These are phyloP conservation scores for Operophtera brumata DNA, from an alignment of 2,888 invertebrate species.

Conservation along the genomic window DNA sequence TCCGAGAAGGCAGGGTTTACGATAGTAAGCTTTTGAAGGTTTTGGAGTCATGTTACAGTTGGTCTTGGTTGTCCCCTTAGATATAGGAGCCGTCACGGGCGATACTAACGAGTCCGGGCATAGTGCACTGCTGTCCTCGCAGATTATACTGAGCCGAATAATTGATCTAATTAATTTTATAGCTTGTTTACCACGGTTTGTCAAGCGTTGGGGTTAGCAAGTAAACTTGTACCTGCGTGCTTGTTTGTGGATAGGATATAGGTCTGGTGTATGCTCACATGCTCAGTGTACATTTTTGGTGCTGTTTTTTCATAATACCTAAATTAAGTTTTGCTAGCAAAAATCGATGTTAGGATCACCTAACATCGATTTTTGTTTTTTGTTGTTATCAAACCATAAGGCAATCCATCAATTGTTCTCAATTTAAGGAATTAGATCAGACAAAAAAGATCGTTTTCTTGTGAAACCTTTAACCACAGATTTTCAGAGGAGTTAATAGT, in stretches of 20 bases:
- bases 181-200: conserved; percentile 21
- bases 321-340: too few relatives aligned
- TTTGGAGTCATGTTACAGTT: conserved; percentile 33
- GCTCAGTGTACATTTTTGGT: too few relatives aligned
- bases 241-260: neutral
- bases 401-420: too few relatives aligned
- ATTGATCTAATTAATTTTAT: conserved; percentile 32
- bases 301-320: too few relatives aligned
- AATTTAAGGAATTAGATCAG: too few relatives aligned
- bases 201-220: conserved; percentile 15
- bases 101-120: conserved; percentile 30
- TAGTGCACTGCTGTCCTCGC: conserved; percentile 31
- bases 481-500: too few relatives aligned
- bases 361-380: too few relatives aligned
- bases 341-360: too few relatives aligned
- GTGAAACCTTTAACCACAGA: too few relatives aligned
- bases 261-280: too few relatives aligned
- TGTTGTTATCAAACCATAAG: too few relatives aligned
- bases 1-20: conserved; percentile 30
- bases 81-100: conserved; percentile 23
- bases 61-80: conserved; percentile 30
- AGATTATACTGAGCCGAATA: conserved; percentile 28
- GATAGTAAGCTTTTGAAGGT: conserved; percentile 30
- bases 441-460: too few relatives aligned
- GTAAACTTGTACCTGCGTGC: neutral